Evolutionary conservation across 2,888 invertebrate genomes (phyloP), one percentile per base, ranked within the genome.

Genomic region (Polydrusus tereticollis): DNA sequence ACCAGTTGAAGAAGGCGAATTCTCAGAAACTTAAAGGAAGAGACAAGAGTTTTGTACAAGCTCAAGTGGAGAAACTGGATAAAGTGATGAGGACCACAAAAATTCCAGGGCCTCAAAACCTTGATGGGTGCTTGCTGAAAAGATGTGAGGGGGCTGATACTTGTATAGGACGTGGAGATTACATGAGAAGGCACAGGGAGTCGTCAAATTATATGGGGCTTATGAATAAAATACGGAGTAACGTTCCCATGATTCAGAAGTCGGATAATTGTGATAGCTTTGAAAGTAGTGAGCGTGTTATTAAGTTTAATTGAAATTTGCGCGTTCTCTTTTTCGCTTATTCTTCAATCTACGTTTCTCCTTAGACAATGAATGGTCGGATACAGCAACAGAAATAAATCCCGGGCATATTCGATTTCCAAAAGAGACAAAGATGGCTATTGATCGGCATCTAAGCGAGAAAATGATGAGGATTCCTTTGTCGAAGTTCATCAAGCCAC

Each of bases 31-130:
- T 43, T 0, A 43, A 23, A 18, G 5, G n/a, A 0, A 66, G 45
- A 8, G 62, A 58, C 50, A 70, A 62, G 26, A 64, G 63, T 57
- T 73, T 73, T 50, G 73, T 73, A 2, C 73, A 67, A 50, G 16
- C 23, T n/a, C 70, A 73, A 26, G 73, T 73, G 4, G 73, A 73
- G 7, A 73, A 70, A 33, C 18, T 73, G 10, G 58, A 73, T 29
- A 70, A 73, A 23, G 62, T 58, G 1, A 18, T 50, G 16, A 62
- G 52, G 41, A 18, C 5, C n/a, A 5, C 60, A 16, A 59, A 52
- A 47, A 38, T 10, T 21, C 64, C 67, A 7, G 23, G 21, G 26
- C 18, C 23, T 38, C 20, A 36, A 33, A n/a, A 43, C 10, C 7
- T 14, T 16, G 33, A 29, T 23, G 26, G 38, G 0, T 29, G 41